Evolutionary conservation across 2,113 vertebrate species (phyloP), one percentile per base, ranked within the genome.

Genomic region (Aegithalos caudatus): DNA sequence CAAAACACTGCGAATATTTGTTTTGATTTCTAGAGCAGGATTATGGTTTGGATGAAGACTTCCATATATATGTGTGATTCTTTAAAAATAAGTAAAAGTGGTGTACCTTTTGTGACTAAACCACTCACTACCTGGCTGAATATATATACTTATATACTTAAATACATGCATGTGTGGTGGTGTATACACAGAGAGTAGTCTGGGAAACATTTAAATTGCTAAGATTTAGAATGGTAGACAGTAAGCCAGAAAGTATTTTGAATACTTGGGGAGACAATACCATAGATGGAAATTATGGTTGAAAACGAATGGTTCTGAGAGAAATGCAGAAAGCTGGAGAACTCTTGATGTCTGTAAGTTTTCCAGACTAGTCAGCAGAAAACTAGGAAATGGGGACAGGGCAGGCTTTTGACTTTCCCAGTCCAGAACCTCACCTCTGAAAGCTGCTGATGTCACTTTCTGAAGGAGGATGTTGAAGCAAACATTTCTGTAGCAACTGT

Each of bases 271-370:
- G 22, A 94, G 42, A 69, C 77, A 92, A 38, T 20, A 45, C 44
- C 33, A 66, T 70, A 91, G 85, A 90, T 79, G 58, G 81, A 94
- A 90, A 85, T 79, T 33, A 29, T n/a, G n/a, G n/a, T n/a, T n/a
- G n/a, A n/a, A n/a, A n/a, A n/a, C 19, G 82, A 85, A 65, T 40
- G 14, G 58, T 67, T 47, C 11, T 33, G 48, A 87, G 31, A 66
- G 61, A 74, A 89, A 64, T 67, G 48, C 20, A 91, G 53, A 70
- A 70, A 66, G 11, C 40, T 62, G 66, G 54, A 71, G 78, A 84
- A 29, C 14, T 74, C 6, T 27, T 40, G 51, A 8, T 58, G 23
- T 54, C 51, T 74, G 37, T 80, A 38, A n/a, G 18, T 74, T 92
- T 92, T 73, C 66, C 57, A 60, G 1, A 25, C 27, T 12, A 73